phyloP scores from a whole-genome alignment of 2,888 invertebrate genomes.

The Gari tellinella region DNA sequence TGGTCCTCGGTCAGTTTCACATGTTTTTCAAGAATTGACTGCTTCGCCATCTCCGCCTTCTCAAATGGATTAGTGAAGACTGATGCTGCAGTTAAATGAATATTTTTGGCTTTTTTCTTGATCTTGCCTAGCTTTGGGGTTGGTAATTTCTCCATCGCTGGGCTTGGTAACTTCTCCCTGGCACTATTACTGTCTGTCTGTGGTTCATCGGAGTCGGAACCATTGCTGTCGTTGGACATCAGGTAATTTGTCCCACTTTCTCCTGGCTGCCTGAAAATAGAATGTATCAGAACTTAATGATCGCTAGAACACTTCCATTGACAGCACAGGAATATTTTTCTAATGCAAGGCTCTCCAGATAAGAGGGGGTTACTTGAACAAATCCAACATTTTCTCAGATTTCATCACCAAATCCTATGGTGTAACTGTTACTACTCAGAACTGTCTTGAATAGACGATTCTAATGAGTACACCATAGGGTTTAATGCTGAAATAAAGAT shows the following conservation, averaged over 20 bases:
- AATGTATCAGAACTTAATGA: constrained; percentile 42
- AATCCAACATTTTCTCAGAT: too few relatives aligned
- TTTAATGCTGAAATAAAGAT: too few relatives aligned
- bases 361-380: too few relatives aligned
- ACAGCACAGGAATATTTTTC: neutral
- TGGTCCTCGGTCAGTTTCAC: constrained; percentile 92
- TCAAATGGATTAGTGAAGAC: constrained; percentile 95
- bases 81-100: constrained; percentile 84
- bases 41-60: constrained; percentile 93
- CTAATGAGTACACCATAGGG: too few relatives aligned
- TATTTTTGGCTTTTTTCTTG: constrained; percentile 7
- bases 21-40: constrained; percentile 94
- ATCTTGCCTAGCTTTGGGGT: constrained; percentile 34
- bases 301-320: constrained; percentile 26
- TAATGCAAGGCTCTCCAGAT: too few relatives aligned
- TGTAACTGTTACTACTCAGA: too few relatives aligned
- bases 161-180: constrained; percentile 64
- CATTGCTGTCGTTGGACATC: constrained; percentile 30
- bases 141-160: constrained; percentile 56
- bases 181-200: constrained; percentile 21
- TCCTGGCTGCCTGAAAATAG: constrained; percentile 52
- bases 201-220: constrained; percentile 41
- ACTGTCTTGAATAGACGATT: too few relatives aligned
- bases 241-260: constrained; percentile 42
- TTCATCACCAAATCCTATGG: too few relatives aligned